Base-by-base conservation (phyloP, 2,888 invertebrate genomes). In the Muschampia plurimacula region DNA sequence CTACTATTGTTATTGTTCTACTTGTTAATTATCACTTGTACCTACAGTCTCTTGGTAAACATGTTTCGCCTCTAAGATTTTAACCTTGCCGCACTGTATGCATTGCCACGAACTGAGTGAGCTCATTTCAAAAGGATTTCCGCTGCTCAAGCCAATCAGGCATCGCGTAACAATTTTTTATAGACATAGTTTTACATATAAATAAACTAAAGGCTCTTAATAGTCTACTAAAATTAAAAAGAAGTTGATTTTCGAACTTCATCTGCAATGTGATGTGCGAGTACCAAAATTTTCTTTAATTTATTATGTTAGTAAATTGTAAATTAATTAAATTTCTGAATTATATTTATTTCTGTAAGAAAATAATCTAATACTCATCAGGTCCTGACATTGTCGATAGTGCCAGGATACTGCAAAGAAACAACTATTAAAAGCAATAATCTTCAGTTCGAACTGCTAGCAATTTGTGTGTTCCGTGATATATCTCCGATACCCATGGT, bases 101-200 rank as follows among this genome's bases (percentile, higher is more conserved):
- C 10, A 60, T 68, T 73, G 70, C 67, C 57, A 67, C 72, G 67
- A 71, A 59, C 49, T 49, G 28, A 60, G 60, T 71, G 71, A 71
- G 71, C 66, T 71, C 71, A 71, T 71, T 71, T 66, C 49, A 72
- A 65, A 76, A 77, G 76, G 77, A 73, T 74, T 77, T 77, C 75
- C 75, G 74, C 69, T 62, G 74, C 67, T 63, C 70, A 73, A 36
- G 28, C 59, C 22, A 7, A 41, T 66, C 65, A 66, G 60, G 66
- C 36, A 41, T 60, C 4, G 46, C 28, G 41, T 57, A 64, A 46
- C 59, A 66, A 49, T 66, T 66, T 60, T 63, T 41, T 62, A n/a
- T 22, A 12, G 10, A 8, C 22, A 22, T 13, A n/a, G 13, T 55
- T 55, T 55, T 22, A 22, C 22, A 55, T 22, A 13, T 22, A 55